Conservation (phyloP, 2,888 invertebrate genomes). For the Caradrina clavipalpis region DNA sequence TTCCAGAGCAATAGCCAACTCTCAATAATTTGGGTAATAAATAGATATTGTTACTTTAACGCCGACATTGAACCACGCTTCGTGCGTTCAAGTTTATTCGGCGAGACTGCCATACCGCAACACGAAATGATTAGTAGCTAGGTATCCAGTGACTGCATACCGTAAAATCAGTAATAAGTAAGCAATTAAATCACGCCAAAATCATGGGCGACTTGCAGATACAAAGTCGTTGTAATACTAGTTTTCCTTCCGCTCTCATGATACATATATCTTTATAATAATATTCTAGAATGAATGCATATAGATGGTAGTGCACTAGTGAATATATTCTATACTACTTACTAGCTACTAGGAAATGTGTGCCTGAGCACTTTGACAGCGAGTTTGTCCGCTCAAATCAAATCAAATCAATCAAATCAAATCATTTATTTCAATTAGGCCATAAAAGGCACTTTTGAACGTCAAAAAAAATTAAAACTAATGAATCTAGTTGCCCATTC, state of each 20-base stretch:
- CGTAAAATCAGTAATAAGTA: constrained; percentile 65
- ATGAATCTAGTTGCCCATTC: too few relatives aligned
- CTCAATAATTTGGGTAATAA: not conserved
- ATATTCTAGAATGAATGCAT: constrained; percentile 8
- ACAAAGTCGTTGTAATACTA: constrained; percentile 26
- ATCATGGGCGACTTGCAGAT: constrained; percentile 44
- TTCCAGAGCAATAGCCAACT: not conserved
- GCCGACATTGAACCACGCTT: constrained; percentile 56
- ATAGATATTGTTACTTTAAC: constrained; percentile 21
- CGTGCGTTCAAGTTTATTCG: constrained; percentile 56
- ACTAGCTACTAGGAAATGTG: not conserved
- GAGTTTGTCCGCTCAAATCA: too few relatives aligned
- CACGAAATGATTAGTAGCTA: constrained; percentile 44
- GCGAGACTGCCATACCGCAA: constrained; percentile 50
- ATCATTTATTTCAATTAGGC: too few relatives aligned
- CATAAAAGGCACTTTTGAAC: too few relatives aligned
- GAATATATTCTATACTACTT: not conserved
- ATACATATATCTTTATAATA: constrained; percentile 12
- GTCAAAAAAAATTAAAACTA: too few relatives aligned
- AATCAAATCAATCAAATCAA: too few relatives aligned
- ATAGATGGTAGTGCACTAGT: too few relatives aligned
- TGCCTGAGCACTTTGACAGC: too few relatives aligned
- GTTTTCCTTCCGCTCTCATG: constrained; percentile 44
- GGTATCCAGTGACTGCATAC: constrained; percentile 45
- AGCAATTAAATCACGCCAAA: constrained; percentile 54